Evolutionary conservation across 2,888 invertebrate genomes (phyloP), one percentile per base, ranked within the genome.

Genomic region (Hyppa rectilinea): DNA sequence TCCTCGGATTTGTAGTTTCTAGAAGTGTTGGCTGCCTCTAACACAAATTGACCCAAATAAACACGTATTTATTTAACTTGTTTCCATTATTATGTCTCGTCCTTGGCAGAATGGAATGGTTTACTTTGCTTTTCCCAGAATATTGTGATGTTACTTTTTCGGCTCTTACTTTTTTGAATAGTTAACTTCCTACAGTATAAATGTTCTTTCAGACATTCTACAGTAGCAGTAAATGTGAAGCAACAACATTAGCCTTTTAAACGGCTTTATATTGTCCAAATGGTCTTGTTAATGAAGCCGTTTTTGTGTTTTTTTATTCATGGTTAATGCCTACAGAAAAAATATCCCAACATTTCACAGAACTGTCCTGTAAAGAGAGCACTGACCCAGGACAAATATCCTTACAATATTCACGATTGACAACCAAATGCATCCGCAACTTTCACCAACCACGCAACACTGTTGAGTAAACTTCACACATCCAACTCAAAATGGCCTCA

Each of bases 361-460:
- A 66, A 73, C 14, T 47, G 63, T 53, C 56, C 60, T 47, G 47
- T 34, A 43, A 34, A 61, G 38, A 45, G 67, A 60, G 14, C 70
- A 75, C 34, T 66, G 76, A 52, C 70, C 58, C 50, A 47, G 50
- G 58, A 47, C 60, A 62, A 61, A 78, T 59, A 77, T 78, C 71
- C 69, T 70, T 50, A 75, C 58, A 67, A 52, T 69, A 72, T 60
- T 62, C 65, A 45, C 65, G 61, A 73, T 63, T 75, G 69, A 77
- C 65, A 70, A 59, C 49, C 50, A 40, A 82, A 81, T 82, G 77
- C 72, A 80, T 82, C 73, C 72, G 78, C 67, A 78, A 82, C 87
- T 87, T 87, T 87, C 87, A 76, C 87, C 70, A 5, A 50, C 60
- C 72, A 79, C 85, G 79, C 73, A 84, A 83, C 78, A 69, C 58